Conservation (phyloP, 2,797 vertebrate species). For the Serranus cabrilla region DNA sequence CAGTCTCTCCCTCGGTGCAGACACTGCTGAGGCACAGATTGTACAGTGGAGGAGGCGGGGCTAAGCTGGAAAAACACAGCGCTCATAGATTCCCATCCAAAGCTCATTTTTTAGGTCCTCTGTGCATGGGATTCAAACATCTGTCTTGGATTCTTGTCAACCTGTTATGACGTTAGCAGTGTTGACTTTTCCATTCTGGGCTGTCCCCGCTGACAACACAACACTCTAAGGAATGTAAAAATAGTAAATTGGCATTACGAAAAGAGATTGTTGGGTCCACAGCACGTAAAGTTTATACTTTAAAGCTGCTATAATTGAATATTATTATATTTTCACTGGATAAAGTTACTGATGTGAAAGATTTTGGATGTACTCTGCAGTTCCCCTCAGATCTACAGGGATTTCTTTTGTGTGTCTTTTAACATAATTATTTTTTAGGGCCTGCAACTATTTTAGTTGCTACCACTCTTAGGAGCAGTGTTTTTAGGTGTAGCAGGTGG, state of each 20-base stretch:
- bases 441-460: not conserved
- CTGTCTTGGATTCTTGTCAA: conserved; percentile 73
- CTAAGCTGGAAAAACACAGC: conserved; percentile 54
- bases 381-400: not conserved
- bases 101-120: conserved; percentile 47
- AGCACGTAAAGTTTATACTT: conserved; percentile 4
- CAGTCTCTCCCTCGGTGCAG: conserved; percentile 25
- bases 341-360: not conserved
- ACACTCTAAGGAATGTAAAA: conserved; percentile 49
- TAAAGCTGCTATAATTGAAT: conserved; percentile 8
- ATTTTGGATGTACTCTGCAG: not conserved
- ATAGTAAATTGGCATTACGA: conserved; percentile 33
- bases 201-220: conserved; percentile 32
- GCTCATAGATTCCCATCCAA: conserved; percentile 52
- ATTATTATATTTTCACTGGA: conserved; percentile 1
- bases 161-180: conserved; percentile 58
- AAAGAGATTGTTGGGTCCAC: conserved; percentile 19
- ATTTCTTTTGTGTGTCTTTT: not conserved
- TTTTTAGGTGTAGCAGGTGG: not conserved
- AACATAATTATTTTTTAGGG: conserved; percentile 1
- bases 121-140: conserved; percentile 57
- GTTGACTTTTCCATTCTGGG: conserved; percentile 62
- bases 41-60: conserved; percentile 16
- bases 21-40: conserved; percentile 29
- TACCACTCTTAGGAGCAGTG: not conserved